Conservation (phyloP, 2,113 vertebrate genomes). For the Sceloporus undulatus region DNA sequence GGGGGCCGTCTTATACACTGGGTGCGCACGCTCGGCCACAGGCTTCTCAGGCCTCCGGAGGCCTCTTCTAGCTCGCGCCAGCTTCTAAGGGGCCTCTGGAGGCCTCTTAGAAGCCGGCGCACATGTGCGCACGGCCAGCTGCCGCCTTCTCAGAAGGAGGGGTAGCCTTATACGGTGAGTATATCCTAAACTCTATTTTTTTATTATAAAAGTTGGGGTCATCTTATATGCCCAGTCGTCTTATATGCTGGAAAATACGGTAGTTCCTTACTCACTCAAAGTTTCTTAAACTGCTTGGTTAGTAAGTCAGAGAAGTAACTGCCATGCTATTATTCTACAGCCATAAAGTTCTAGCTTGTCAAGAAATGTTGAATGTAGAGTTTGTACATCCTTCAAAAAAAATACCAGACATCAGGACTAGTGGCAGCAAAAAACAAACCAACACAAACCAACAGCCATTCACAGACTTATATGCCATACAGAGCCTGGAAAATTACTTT, state of each 20-base stretch:
- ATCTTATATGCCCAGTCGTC: neutral
- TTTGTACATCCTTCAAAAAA: neutral
- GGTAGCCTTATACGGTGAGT: no score
- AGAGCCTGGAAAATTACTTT: neutral
- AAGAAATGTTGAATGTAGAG: neutral
- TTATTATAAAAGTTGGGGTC: no score
- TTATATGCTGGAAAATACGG: neutral
- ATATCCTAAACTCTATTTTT: no score
- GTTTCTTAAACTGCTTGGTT: neutral
- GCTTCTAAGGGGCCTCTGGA: no score
- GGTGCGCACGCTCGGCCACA: no score
- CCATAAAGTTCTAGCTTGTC: neutral
- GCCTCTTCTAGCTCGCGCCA: no score
- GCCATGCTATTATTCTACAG: neutral
- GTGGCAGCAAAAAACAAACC: neutral
- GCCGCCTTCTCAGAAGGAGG: no score
- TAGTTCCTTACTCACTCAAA: neutral
- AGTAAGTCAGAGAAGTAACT: neutral
- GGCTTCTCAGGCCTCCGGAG: no score
- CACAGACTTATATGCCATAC: neutral
- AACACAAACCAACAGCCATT: neutral
- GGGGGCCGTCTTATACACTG: no score
- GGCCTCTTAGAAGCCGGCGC: no score
- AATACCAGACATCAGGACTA: neutral
- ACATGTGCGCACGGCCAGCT: no score